Conservation (phyloP, 2,888 invertebrate genomes). For the Stenodera caucasica region DNA sequence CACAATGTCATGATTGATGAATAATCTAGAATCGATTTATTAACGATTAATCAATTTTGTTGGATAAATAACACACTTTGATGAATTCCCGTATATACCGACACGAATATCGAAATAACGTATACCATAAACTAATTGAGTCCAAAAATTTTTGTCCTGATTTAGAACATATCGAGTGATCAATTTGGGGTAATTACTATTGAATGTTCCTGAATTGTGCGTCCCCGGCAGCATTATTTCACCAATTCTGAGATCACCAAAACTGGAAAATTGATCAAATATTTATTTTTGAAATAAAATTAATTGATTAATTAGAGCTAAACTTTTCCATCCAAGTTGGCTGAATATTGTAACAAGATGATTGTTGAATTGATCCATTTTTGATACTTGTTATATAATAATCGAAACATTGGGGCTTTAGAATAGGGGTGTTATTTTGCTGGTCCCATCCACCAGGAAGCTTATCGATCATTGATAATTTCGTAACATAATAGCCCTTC, state of each 20-base stretch:
- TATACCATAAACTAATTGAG: slow-evolving; percentile 63
- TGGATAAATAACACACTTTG: neutral
- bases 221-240: slow-evolving; percentile 68
- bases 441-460: slow-evolving; percentile 49
- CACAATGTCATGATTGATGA: slow-evolving; percentile 21
- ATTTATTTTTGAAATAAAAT: slow-evolving; percentile 9
- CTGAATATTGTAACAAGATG: slow-evolving; percentile 73
- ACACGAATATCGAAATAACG: slow-evolving; percentile 65
- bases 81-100: slow-evolving; percentile 54
- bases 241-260: slow-evolving; percentile 46
- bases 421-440: slow-evolving; percentile 28
- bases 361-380: slow-evolving; percentile 60
- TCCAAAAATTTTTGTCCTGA: slow-evolving; percentile 61
- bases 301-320: neutral
- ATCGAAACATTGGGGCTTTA: slow-evolving; percentile 63
- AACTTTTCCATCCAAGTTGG: slow-evolving; percentile 79
- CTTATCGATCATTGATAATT: slow-evolving; percentile 47
- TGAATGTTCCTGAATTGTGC: slow-evolving; percentile 67
- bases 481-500: slow-evolving; percentile 51
- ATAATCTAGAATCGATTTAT: slow-evolving; percentile 12
- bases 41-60: neutral
- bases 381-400: slow-evolving; percentile 68
- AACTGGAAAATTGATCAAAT: slow-evolving; percentile 16
- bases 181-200: slow-evolving; percentile 36
- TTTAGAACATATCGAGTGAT: slow-evolving; percentile 26